Evolutionary conservation across 2,797 vertebrate genomes (phyloP).

Genomic region (Ambastaia sidthimunki): DNA sequence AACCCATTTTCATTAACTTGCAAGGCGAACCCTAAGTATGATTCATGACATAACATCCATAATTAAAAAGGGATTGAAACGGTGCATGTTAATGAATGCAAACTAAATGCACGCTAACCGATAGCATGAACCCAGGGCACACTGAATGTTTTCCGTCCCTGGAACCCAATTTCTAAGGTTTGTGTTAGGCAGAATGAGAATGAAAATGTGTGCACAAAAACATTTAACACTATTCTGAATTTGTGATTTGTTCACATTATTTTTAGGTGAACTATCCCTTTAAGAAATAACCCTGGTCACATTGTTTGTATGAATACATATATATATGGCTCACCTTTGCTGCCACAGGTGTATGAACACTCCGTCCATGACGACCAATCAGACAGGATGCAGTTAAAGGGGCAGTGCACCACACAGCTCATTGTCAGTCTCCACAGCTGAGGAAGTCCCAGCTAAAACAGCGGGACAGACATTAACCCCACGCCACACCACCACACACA

Average conservation of each 20-base stretch:
- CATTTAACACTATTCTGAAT: background rate
- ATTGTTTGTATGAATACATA: background rate
- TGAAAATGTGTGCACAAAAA: constrained; percentile 20
- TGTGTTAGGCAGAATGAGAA: constrained; percentile 25
- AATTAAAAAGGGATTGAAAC: constrained; percentile 56
- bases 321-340: constrained; percentile 80
- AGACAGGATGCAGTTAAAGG: constrained; percentile 89
- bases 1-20: constrained; percentile 54
- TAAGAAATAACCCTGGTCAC: background rate
- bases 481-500: constrained; percentile 32
- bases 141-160: constrained; percentile 9
- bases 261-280: background rate
- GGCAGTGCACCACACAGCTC: constrained; percentile 84
- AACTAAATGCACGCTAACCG: constrained; percentile 35
- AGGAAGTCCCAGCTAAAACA: constrained; percentile 78
- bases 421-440: constrained; percentile 76
- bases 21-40: constrained; percentile 57
- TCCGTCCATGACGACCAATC: constrained; percentile 90
- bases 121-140: constrained; percentile 23
- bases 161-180: constrained; percentile 7
- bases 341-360: constrained; percentile 90
- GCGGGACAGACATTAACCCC: constrained; percentile 33
- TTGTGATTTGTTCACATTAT: constrained; percentile 6
- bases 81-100: constrained; percentile 58
- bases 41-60: constrained; percentile 47